Base-by-base conservation (phyloP, 2,797 vertebrate genomes). In the Sebastes hopkinsi region DNA sequence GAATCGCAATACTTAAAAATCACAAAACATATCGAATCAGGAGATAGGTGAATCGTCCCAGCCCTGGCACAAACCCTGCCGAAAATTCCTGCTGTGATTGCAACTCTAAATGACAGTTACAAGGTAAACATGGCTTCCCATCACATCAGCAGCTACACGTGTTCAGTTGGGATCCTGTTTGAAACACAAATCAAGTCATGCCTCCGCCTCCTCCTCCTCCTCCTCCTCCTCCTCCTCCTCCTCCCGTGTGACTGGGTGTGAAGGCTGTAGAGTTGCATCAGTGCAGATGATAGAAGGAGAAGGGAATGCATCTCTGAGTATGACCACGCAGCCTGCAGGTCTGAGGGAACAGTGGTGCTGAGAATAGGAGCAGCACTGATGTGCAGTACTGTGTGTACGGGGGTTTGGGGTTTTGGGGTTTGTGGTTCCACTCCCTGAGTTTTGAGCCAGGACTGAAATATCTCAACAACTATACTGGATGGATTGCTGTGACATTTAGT, bases 251-350 rank as follows among this genome's bases (percentile, higher is more conserved):
- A 77, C 8, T 65, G 60, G 36, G 46, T 20, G 12, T 46, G 60
- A 78, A 16, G 6, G 34, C 52, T 14, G 55, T 8, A 34, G 59
- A 38, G 38, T 66, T 72, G n/a, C 56, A 58, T 59, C 82, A 66
- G 67, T 55, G 67, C 30, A 64, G 23, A 79, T 73, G 71, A 84
- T 73, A 71, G 68, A 76, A 72, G 56, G 10, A 78, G 42, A 56
- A 14, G 69, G 66, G 82, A 74, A 81, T 73, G 71, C n/a, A 27
- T 36, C n/a, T 54, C 13, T 69, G 13, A 13, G 50, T 60, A 27
- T 6, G n/a, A 64, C 10, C 25, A 38, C 7, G 4, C 29, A 46
- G 46, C 16, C 11, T 58, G 61, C 52, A 29, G 46, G 42, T 69
- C 70, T 59, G 13, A 13, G 61, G 50, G 52, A 23, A 60, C 52